Conservation (phyloP, 1,140 invertebrate species). For the Armadillidium nasatum region DNA sequence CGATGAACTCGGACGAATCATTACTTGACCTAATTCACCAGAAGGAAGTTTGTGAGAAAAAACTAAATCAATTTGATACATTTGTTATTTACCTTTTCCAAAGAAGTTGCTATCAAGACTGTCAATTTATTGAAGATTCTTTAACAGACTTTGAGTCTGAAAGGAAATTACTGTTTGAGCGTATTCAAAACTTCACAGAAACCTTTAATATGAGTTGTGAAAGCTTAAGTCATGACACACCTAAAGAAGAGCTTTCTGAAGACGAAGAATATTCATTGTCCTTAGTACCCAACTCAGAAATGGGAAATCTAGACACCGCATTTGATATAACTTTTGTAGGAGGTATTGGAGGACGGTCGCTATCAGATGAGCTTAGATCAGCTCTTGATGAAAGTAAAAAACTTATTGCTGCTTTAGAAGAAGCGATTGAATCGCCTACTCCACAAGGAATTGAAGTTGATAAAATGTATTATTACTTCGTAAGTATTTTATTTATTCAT, state of each 20-base stretch:
- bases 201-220: background rate
- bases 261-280: conserved; percentile 32
- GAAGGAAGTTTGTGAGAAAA: conserved; percentile 32
- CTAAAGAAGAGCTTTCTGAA: conserved; percentile 14
- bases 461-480: conserved; percentile 55
- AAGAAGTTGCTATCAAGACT: conserved; percentile 37
- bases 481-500: conserved; percentile 46
- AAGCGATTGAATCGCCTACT: conserved; percentile 50
- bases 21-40: conserved; percentile 46
- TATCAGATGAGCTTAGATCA: conserved; percentile 38
- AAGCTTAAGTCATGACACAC: conserved; percentile 16
- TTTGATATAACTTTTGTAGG: conserved; percentile 36
- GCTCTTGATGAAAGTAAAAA: conserved; percentile 44
- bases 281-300: conserved; percentile 37
- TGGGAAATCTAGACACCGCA: conserved; percentile 31
- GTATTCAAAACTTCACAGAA: conserved; percentile 27
- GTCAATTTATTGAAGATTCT: conserved; percentile 33
- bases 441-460: conserved; percentile 55
- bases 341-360: conserved; percentile 39
- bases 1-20: too few relatives aligned
- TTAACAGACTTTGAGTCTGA: conserved; percentile 32
- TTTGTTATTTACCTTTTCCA: conserved; percentile 36
- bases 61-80: conserved; percentile 34
- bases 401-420: conserved; percentile 40
- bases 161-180: conserved; percentile 28